phyloP scores from a whole-genome alignment of 2,797 vertebrate genomes.

The Phalanger gymnotis region DNA sequence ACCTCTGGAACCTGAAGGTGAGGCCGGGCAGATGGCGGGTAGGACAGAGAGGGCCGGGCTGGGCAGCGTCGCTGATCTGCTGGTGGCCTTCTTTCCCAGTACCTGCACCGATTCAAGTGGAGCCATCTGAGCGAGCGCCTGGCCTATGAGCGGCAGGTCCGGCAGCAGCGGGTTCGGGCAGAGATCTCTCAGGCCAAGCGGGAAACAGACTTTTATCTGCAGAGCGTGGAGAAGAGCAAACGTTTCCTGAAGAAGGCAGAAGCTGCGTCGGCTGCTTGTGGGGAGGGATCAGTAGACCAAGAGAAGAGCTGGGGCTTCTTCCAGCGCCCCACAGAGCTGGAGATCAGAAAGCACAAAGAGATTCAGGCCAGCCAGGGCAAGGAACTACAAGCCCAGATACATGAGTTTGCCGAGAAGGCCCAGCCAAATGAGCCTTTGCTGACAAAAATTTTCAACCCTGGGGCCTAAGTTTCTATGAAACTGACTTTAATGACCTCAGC shows the following conservation, averaged over 20 bases:
- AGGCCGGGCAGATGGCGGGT: background rate
- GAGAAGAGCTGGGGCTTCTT: conserved; percentile 90
- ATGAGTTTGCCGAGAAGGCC: conserved; percentile 72
- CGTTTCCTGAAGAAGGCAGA: conserved; percentile 85
- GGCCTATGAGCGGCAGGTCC: conserved; percentile 91
- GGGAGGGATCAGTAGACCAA: conserved; percentile 76
- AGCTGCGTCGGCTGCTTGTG: conserved; percentile 73
- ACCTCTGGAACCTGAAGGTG: conserved; percentile 94
- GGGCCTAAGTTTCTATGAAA: background rate
- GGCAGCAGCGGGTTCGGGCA: conserved; percentile 90
- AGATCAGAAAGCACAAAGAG: conserved; percentile 86
- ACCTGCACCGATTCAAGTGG: conserved; percentile 94
- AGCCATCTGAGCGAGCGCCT: conserved; percentile 92
- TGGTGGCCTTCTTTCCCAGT: conserved; percentile 80
- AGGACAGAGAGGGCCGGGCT: background rate
- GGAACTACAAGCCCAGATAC: background rate
- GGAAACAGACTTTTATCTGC: conserved; percentile 93
- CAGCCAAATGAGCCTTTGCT: conserved; percentile 88
- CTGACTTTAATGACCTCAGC: background rate
- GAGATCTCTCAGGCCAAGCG: conserved; percentile 93
- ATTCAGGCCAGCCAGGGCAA: background rate
- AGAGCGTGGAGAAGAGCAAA: conserved; percentile 87
- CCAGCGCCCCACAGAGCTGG: conserved; percentile 90
- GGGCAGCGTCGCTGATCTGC: background rate
- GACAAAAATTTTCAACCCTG: conserved; percentile 90